phyloP scores from a whole-genome alignment of 2,113 vertebrate genomes.

The Phycodurus eques region DNA sequence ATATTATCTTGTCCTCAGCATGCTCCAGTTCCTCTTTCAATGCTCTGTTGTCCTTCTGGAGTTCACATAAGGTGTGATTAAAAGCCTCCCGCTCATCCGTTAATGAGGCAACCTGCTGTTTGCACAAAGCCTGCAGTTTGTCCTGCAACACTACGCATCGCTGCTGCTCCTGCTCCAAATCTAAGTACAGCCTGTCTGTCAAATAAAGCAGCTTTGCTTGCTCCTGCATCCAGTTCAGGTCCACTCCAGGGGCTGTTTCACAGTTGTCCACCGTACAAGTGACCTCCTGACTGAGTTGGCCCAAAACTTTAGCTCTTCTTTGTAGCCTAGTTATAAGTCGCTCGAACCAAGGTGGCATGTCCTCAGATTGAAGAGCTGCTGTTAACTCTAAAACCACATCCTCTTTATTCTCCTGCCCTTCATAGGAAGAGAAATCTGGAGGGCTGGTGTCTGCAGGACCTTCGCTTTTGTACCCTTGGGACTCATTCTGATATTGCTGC shows the following conservation, averaged over 20 bases:
- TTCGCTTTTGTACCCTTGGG: conserved; percentile 61
- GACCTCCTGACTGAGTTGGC: conserved; percentile 75
- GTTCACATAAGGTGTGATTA: conserved; percentile 64
- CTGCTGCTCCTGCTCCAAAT: conserved; percentile 74
- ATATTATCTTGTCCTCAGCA: conserved; percentile 70
- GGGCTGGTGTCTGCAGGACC: conserved; percentile 57
- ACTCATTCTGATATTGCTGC: conserved; percentile 67
- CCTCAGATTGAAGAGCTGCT: not conserved
- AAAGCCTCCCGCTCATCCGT: conserved; percentile 76
- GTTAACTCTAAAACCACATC: conserved; percentile 2
- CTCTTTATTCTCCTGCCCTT: conserved; percentile 47
- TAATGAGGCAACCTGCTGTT: conserved; percentile 71
- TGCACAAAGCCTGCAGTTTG: conserved; percentile 61
- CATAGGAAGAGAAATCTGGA: conserved; percentile 56
- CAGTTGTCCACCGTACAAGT: not conserved
- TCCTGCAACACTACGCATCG: conserved; percentile 63
- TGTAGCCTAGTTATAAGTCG: conserved; percentile 78
- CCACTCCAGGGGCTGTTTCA: conserved; percentile 37
- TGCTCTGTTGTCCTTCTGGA: conserved; percentile 75
- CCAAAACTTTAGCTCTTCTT: conserved; percentile 74
- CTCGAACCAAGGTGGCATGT: conserved; percentile 63
- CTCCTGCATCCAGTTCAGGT: conserved; percentile 76
- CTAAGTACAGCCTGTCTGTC: conserved; percentile 73
- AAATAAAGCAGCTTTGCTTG: conserved; percentile 84
- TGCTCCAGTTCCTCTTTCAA: conserved; percentile 75